These are phyloP conservation scores for Brassicogethes aeneus DNA, from an alignment of 2,888 invertebrate species.

Conservation along the genomic window DNA sequence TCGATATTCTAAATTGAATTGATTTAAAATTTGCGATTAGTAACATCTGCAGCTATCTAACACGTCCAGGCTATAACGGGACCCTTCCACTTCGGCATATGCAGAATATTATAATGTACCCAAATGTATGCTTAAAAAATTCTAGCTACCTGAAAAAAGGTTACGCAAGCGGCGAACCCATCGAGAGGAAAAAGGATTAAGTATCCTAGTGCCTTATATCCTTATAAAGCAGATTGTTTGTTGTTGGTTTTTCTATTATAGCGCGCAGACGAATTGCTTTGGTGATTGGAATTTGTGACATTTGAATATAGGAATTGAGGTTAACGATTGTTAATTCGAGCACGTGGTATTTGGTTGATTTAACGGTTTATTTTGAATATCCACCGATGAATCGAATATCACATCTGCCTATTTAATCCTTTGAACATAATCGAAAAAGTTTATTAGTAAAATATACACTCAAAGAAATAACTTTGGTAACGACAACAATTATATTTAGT, in stretches of 20 bases:
- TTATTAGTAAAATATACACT: no score
- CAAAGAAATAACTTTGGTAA: no score
- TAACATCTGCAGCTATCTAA: conserved; percentile 6
- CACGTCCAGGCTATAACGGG: not conserved
- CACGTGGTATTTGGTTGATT: not conserved
- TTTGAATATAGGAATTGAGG: conserved; percentile 25
- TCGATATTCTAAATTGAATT: not conserved
- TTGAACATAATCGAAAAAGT: no score
- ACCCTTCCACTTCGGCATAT: conserved; percentile 20
- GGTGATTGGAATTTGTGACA: conserved; percentile 22
- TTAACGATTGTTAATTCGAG: conserved; percentile 12
- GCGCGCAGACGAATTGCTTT: conserved; percentile 16
- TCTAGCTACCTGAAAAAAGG: conserved; percentile 30
- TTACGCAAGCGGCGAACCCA: conserved; percentile 18
- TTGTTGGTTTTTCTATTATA: no score
- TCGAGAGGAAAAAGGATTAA: conserved; percentile 29
- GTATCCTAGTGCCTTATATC: conserved; percentile 23
- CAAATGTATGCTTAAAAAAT: conserved; percentile 24
- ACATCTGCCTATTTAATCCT: not conserved
- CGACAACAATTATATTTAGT: no score
- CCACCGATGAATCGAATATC: not conserved
- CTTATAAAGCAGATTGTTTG: conserved; percentile 1
- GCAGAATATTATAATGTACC: conserved; percentile 30
- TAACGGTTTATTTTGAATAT: not conserved
- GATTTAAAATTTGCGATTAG: not conserved